These are phyloP conservation scores for Metellina segmentata DNA, from an alignment of 2,888 invertebrate genomes.

Conservation along the genomic window DNA sequence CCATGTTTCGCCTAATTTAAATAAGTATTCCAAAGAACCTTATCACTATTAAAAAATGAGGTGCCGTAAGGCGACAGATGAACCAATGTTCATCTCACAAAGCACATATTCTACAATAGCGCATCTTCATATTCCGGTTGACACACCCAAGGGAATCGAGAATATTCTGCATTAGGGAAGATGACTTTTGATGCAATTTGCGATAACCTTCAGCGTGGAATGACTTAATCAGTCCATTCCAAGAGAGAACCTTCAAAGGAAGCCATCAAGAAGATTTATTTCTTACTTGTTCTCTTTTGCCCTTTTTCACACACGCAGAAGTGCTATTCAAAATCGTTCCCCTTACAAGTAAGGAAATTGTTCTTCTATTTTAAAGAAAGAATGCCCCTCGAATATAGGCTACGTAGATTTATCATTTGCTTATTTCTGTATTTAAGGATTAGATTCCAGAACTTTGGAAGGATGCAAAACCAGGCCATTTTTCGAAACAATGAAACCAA, in stretches of 20 bases:
- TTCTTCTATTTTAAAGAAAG: not conserved
- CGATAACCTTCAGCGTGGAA: conserved; percentile 33
- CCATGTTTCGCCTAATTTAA: too few relatives aligned
- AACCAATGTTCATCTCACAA: not conserved
- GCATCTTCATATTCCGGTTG: not conserved
- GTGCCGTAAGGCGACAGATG: too few relatives aligned
- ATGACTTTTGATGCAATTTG: conserved; percentile 21
- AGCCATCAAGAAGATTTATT: conserved; percentile 35
- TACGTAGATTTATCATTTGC: too few relatives aligned
- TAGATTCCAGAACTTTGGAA: not conserved
- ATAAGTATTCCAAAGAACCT: too few relatives aligned
- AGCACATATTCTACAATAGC: not conserved
- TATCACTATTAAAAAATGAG: too few relatives aligned
- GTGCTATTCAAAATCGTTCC: not conserved
- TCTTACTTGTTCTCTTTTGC: conserved; percentile 24
- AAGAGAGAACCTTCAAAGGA: conserved; percentile 6
- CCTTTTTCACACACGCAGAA: not conserved
- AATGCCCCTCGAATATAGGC: not conserved
- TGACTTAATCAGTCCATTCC: conserved; percentile 21
- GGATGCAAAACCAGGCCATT: not conserved
- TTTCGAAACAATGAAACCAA: not conserved
- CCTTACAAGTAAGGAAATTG: not conserved
- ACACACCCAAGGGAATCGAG: conserved; percentile 35
- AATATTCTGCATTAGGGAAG: conserved; percentile 20
- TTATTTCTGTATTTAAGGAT: too few relatives aligned